Percentiles rank a stretch among this genome's conserved stretches.
Evolutionary conservation across 1,140 invertebrate species (phyloP).

Genomic region (Lethrus apterus): DNA sequence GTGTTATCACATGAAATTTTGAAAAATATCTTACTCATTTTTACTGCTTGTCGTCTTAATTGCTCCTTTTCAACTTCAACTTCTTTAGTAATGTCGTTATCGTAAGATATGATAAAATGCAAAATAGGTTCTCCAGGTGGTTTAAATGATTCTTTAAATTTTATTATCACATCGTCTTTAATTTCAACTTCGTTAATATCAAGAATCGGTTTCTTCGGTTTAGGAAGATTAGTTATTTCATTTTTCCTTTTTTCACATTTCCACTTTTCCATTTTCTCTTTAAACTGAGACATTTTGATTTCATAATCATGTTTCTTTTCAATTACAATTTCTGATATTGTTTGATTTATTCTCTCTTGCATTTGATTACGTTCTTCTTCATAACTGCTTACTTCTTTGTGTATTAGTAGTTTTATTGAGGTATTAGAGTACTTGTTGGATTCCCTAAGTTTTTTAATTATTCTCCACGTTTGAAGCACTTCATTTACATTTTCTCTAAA

Average conservation of each 20-base stretch:
- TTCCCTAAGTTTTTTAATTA: conserved; percentile 33
- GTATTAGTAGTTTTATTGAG: conserved; percentile 35
- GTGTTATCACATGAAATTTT: conserved; percentile 31
- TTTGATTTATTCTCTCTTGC: conserved; percentile 37
- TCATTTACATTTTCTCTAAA: conserved; percentile 31
- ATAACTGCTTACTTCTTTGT: conserved; percentile 26
- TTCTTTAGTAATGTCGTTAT: conserved; percentile 21
- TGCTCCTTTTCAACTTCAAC: conserved; percentile 24
- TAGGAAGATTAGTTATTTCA: too few species aligned
- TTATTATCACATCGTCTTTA: conserved; percentile 31
- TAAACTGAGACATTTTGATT: conserved; percentile 21
- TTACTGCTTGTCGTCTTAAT: conserved; percentile 33
- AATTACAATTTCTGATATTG: conserved; percentile 31
- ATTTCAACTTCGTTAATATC: conserved; percentile 27
- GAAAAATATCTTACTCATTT: conserved; percentile 33
- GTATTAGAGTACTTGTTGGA: conserved; percentile 37
- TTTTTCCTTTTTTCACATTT: conserved; percentile 15
- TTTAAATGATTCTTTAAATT: conserved; percentile 40
- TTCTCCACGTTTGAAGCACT: conserved; percentile 37
- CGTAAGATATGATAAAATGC: conserved; percentile 35
- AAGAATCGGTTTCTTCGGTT: conserved; percentile 31
- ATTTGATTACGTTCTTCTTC: conserved; percentile 27
- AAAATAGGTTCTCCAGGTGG: conserved; percentile 46
- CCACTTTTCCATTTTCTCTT: conserved; percentile 14
- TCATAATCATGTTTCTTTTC: conserved; percentile 27